These are phyloP conservation scores for Melopsittacus undulatus DNA, from an alignment of 2,797 vertebrate genomes.

Conservation along the genomic window DNA sequence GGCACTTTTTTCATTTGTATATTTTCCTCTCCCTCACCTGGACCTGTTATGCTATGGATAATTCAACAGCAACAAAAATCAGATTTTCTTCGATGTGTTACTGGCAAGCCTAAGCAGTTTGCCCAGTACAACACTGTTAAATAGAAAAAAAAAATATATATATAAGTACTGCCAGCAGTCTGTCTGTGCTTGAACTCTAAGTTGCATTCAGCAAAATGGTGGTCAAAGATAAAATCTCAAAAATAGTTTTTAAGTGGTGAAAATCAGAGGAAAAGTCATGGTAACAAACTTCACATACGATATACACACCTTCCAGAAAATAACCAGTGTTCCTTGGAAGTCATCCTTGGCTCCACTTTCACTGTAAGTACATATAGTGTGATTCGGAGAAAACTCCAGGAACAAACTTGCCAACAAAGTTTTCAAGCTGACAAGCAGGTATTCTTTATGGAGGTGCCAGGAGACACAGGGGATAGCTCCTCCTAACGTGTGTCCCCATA, in stretches of 20 bases:
- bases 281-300: neutral
- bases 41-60: neutral
- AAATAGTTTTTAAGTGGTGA: neutral
- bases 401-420: no score
- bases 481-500: no score
- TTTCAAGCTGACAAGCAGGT: no score
- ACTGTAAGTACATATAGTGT: neutral
- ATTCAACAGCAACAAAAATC: neutral
- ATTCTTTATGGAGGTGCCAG: no score
- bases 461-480: no score
- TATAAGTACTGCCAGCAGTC: neutral
- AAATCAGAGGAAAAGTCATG: neutral
- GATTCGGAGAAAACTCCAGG: no score
- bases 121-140: neutral
- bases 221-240: neutral
- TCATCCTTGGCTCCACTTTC: neutral
- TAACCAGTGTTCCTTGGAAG: neutral
- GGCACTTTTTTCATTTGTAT: neutral
- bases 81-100: neutral
- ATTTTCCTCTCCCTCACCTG: neutral
- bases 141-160: neutral
- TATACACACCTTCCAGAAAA: neutral
- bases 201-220: neutral
- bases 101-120: neutral
- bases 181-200: neutral